These are phyloP conservation scores for Asobara japonica DNA, from an alignment of 1,140 invertebrate species.

Conservation along the genomic window DNA sequence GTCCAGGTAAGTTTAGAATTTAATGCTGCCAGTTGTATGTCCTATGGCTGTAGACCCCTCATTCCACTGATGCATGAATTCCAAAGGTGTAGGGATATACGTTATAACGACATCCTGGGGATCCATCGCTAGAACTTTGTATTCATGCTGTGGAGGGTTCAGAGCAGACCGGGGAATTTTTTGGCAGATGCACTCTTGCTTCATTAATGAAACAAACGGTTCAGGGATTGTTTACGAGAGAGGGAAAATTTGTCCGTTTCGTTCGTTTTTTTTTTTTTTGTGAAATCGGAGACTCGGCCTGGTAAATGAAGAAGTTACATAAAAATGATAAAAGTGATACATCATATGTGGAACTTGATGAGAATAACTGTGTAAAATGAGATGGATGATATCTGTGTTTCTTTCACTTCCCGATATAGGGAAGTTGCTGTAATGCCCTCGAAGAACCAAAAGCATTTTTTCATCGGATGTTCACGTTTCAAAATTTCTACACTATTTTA, in stretches of 20 bases:
- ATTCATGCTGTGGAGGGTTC: background rate
- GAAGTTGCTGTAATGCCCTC: too few relatives aligned
- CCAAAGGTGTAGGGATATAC: background rate
- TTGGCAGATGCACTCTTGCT: background rate
- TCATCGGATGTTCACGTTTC: too few relatives aligned
- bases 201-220: background rate
- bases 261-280: background rate
- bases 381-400: too few relatives aligned
- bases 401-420: too few relatives aligned
- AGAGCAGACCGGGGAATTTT: background rate
- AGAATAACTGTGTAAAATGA: too few relatives aligned
- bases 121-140: background rate
- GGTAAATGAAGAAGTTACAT: too few relatives aligned
- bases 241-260: background rate
- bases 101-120: constrained; percentile 8
- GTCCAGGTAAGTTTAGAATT: constrained; percentile 28
- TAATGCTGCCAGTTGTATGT: constrained; percentile 3
- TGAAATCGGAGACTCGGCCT: too few relatives aligned
- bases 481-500: too few relatives aligned
- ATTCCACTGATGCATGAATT: constrained; percentile 16
- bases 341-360: too few relatives aligned
- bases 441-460: too few relatives aligned
- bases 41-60: background rate
- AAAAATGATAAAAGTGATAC: too few relatives aligned
- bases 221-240: background rate